Base-by-base conservation (phyloP, 35 echinoderm and acorn worm genomes). In the Antedon bifida region DNA sequence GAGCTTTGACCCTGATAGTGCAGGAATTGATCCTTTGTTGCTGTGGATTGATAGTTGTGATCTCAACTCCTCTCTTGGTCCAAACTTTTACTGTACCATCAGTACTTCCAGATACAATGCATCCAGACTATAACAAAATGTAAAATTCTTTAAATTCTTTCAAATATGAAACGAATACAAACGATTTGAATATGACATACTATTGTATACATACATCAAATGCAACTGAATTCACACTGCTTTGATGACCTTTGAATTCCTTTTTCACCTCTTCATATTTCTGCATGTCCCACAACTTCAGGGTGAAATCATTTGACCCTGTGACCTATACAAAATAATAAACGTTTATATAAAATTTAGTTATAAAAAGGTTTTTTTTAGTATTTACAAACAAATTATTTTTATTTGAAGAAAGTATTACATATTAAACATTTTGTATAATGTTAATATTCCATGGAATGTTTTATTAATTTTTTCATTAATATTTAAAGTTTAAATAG, bases 61-160 rank as follows among this genome's bases (percentile, higher is more conserved):
- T 97, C 86, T 97, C 94, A 75, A 91, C 85, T 34, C 94, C 94
- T 42, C 83, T 79, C 33, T 97, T 90, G 35, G 94, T 90, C 94
- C 94, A 97, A 26, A 97, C 88, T 80, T 92, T 92, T 30, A 92
- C 81, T 29, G 87, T 36, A 26, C 90, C 94, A 90, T 97, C 88
- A 34, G 88, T 46, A 30, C 86, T 92, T 12, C 85, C 86, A 11
- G 94, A 92, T 21, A 97, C 88, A 34, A 97, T 89, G 84, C 94
- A 97, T n/a, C 94, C 94, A 90, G 92, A 87, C 94, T 97, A 80
- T 19, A 75, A 34, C 42, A 81, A 74, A n/a, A 34, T 46, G 14
- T 42, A 42, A 42, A 42, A 7, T 42, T 42, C 38, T 42, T 14
- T 42, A 42, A 42, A 42, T 4, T 4, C 14, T 7, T 14, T 42